These are phyloP conservation scores for Bombus sylvicola DNA, from an alignment of 1,140 invertebrate species.

Conservation along the genomic window DNA sequence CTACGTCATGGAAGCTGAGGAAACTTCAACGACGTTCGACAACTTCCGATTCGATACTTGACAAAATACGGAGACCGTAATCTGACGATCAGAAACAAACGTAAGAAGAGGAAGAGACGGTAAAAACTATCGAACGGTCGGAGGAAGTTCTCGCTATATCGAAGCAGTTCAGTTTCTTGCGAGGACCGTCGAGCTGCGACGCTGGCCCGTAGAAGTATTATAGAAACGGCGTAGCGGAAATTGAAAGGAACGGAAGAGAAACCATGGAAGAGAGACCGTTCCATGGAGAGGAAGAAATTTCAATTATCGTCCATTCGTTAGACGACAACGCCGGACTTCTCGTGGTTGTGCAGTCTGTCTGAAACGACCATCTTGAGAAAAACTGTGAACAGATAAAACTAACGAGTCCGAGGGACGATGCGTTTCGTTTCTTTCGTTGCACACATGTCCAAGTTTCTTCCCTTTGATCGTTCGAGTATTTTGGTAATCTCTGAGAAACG, in stretches of 20 bases:
- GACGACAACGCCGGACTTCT: not conserved
- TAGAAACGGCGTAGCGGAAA: constrained; percentile 13
- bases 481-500: no score
- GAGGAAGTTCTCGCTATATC: not conserved
- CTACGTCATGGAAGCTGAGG: not conserved
- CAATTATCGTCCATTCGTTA: constrained; percentile 53
- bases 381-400: not conserved
- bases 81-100: not conserved
- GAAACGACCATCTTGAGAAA: not conserved
- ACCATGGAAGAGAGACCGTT: not conserved
- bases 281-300: constrained; percentile 42
- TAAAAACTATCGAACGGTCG: not conserved
- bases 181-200: not conserved
- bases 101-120: no score
- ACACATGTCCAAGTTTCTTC: not conserved
- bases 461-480: no score
- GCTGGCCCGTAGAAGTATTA: no score
- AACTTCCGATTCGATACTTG: not conserved
- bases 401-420: not conserved
- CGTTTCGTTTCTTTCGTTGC: not conserved
- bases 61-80: not conserved
- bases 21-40: not conserved
- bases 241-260: constrained; percentile 27
- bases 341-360: no score
- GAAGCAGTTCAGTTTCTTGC: not conserved